A percentile compares a stretch with the other conserved stretches of the same genome.
phyloP scores from a whole-genome alignment of 2,888 invertebrate species.

The Torymus texanus region DNA sequence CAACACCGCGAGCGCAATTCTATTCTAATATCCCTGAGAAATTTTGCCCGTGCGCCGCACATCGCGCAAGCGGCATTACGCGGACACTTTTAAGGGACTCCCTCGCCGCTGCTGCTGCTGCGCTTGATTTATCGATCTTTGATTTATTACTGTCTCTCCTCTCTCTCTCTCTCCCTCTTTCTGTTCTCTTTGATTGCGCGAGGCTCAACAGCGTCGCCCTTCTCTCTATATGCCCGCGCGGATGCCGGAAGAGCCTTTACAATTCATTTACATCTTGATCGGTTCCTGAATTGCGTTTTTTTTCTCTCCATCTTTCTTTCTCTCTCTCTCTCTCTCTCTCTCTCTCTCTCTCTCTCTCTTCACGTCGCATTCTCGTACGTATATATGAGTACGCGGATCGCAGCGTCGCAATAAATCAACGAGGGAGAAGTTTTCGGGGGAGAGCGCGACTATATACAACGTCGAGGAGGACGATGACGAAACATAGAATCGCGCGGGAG shows the following conservation, averaged over 20 bases:
- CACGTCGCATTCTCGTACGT: background rate
- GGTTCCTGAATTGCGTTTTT: constrained; percentile 45
- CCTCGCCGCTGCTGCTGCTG: background rate
- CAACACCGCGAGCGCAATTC: background rate
- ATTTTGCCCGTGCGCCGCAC: constrained; percentile 18
- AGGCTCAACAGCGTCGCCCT: constrained; percentile 27
- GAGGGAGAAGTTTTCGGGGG: constrained; percentile 16
- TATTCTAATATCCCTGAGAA: constrained; percentile 47
- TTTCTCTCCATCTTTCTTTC: background rate
- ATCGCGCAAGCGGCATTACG: constrained; percentile 35
- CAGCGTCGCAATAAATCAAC: constrained; percentile 36
- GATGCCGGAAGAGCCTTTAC: constrained; percentile 49
- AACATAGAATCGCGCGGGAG: constrained; percentile 2
- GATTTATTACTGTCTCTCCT: constrained; percentile 51
- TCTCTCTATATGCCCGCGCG: constrained; percentile 24
- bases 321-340: background rate
- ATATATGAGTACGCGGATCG: background rate
- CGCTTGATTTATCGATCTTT: constrained; percentile 54
- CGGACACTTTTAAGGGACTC: constrained; percentile 42
- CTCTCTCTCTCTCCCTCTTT: constrained; percentile 19
- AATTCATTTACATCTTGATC: constrained; percentile 55
- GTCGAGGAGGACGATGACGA: constrained; percentile 16
- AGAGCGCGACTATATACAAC: background rate
- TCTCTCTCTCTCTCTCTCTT: background rate
- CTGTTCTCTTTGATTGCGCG: constrained; percentile 32